Base-by-base conservation (phyloP, 2,888 invertebrate species). In the Oxycera nigricornis region DNA sequence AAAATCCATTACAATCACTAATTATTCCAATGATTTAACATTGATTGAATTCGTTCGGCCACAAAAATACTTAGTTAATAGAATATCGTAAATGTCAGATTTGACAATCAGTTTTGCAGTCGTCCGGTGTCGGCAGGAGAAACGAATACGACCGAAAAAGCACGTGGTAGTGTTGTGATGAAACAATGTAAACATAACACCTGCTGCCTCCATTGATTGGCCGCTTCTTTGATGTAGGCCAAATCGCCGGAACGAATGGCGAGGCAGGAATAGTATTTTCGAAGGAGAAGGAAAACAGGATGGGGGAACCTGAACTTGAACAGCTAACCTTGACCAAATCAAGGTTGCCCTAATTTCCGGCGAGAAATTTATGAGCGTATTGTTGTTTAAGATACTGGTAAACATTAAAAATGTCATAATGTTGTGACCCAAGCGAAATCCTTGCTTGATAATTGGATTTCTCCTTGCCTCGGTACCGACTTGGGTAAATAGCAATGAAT, bases 1-100 rank as follows among this genome's bases (percentile, higher is more conserved):
- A 41, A 84, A 83, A 75, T 84, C 84, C 84, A 84, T 84, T 74
- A 24, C 65, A 41, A 17, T 20, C n/a, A 26, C 22, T 65, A 7
- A 41, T 26, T 41, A 24, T 41, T 65, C 9, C 24, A 26, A 65
- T 26, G 22, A 24, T 20, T 41, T 41, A 65, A 22, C 65, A 65
- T 65, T 35, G 65, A 65, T 39, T 62, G 62, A 62, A 39, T 2
- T 9, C 9, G n/a, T 6, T 24, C 2, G n/a, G 6, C 59, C 30
- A 6, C 55, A 39, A 30, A 59, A 59, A 62, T 35, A 65, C 39
- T 39, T 35, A 30, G 24, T 7, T 65, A 39, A 30, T n/a, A 35
- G 30, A 70, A 70, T 70, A 70, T 55, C 70, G 70, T 55, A 70
- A 72, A 72, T 41, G 72, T 72, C 72, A 72, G 14, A 52, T 9